A percentile compares a stretch with the other conserved stretches of the same genome.
phyloP scores from a whole-genome alignment of 2,113 vertebrate species.

The Odontesthes bonariensis region DNA sequence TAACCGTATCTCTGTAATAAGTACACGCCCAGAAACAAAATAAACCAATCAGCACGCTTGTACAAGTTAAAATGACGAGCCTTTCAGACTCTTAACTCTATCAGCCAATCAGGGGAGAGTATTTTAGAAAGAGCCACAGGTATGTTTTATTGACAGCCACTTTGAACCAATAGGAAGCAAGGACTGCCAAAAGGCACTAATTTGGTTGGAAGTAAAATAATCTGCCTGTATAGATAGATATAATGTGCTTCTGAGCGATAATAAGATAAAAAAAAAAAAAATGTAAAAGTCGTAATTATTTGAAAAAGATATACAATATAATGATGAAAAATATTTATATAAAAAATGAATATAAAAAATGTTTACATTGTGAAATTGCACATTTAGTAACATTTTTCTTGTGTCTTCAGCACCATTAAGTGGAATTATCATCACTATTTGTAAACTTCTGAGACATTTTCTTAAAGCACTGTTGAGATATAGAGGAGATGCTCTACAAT shows the following conservation, averaged over 20 bases:
- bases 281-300: too few species aligned
- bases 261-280: too few species aligned
- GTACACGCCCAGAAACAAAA: not conserved
- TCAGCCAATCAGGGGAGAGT: constrained; percentile 21
- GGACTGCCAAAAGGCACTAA: too few species aligned
- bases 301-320: not conserved
- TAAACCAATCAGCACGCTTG: not conserved
- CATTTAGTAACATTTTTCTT: too few species aligned
- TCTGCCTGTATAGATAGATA: too few species aligned
- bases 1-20: not conserved
- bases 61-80: fast-evolving
- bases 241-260: too few species aligned
- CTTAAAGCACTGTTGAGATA: too few species aligned
- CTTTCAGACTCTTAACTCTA: not conserved
- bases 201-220: too few species aligned
- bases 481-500: too few species aligned
- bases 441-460: constrained; percentile 9
- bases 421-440: constrained; percentile 7
- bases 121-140: fast-evolving
- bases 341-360: too few species aligned
- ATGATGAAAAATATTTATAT: not conserved
- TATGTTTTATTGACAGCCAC: not conserved
- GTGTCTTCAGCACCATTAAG: too few species aligned
- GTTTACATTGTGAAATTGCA: too few species aligned
- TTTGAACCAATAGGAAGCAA: constrained; percentile 11